phyloP scores from a whole-genome alignment of 35 echinoderm and acorn worm species.

The Ophiothrix spiculata region DNA sequence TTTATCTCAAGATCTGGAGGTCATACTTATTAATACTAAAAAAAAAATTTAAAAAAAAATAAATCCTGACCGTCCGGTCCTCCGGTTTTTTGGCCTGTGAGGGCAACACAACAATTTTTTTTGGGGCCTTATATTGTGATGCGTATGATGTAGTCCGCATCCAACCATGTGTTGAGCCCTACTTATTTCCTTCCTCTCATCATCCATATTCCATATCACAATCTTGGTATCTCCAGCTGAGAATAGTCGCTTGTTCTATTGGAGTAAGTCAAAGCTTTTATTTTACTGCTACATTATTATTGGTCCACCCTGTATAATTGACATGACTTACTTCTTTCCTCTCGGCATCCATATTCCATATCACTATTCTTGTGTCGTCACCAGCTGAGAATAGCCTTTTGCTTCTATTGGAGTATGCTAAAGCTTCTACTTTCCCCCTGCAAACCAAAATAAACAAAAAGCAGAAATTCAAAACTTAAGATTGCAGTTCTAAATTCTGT shows the following conservation, averaged over 20 bases:
- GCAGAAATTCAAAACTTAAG: not conserved
- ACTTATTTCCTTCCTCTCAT: conserved; percentile 84
- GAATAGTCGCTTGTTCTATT: not conserved
- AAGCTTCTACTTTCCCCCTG: conserved; percentile 89
- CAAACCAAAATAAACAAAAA: no score
- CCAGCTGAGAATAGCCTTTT: conserved; percentile 89
- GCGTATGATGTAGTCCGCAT: no score
- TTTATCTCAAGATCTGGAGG: no score
- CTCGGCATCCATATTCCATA: conserved; percentile 94
- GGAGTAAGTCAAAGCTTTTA: not conserved
- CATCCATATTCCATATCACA: conserved; percentile 97
- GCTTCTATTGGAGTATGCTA: conserved; percentile 66
- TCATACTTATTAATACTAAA: no score
- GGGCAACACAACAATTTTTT: no score
- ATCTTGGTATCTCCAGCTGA: conserved; percentile 45
- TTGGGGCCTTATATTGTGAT: no score
- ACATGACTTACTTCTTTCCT: conserved; percentile 92
- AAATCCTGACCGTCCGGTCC: no score
- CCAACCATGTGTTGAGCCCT: no score
- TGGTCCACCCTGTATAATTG: no score
- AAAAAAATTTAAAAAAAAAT: no score
- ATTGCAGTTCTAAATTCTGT: not conserved
- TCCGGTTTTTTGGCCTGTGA: no score
- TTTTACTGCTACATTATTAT: no score
- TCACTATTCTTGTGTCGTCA: conserved; percentile 78